These are phyloP conservation scores for Arremon aurantiirostris DNA, from an alignment of 2,797 vertebrate species.

Conservation along the genomic window DNA sequence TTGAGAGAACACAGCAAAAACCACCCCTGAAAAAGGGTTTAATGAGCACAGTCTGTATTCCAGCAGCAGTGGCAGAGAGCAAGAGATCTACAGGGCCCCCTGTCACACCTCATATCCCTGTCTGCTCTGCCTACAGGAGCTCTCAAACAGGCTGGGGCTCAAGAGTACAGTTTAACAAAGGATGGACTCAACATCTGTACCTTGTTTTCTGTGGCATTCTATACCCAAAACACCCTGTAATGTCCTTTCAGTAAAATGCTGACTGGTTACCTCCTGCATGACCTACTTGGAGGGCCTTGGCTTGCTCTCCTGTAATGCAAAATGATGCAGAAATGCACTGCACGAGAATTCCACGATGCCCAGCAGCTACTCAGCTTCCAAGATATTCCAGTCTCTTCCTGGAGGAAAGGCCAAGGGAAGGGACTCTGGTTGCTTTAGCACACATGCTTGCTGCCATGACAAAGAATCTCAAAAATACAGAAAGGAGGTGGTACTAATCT, in stretches of 20 bases:
- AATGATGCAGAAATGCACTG: background rate
- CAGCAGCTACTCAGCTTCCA: background rate
- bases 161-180: background rate
- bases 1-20: background rate
- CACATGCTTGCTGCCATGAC: background rate
- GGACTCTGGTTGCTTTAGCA: background rate
- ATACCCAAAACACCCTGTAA: background rate
- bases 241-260: background rate
- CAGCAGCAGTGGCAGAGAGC: background rate
- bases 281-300: background rate
- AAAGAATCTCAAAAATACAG: background rate
- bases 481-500: background rate
- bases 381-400: background rate
- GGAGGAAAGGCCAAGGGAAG: background rate
- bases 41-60: background rate
- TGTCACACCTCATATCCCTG: fast-evolving
- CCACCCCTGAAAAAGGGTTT: background rate
- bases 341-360: background rate
- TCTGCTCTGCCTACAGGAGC: background rate
- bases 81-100: background rate
- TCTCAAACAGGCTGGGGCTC: background rate
- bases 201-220: background rate
- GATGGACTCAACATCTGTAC: background rate
- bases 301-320: background rate
- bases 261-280: background rate